phyloP scores from a whole-genome alignment of 2,113 vertebrate species.

The Chaetodon auriga region DNA sequence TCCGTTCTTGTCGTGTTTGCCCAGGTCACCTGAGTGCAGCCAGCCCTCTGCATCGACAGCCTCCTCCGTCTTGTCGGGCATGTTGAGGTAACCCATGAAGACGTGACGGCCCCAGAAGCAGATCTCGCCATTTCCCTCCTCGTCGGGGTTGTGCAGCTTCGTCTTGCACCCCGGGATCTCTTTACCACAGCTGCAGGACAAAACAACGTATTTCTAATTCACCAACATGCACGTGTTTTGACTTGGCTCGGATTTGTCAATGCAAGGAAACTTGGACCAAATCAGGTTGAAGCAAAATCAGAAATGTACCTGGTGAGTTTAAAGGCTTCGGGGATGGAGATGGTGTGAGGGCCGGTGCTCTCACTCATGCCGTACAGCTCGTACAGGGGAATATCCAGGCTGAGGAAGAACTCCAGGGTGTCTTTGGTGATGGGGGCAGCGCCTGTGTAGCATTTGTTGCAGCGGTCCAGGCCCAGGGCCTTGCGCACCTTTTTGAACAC shows the following conservation, averaged over 20 bases:
- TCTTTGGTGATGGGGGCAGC: slow-evolving; percentile 92
- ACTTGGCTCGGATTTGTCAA: background rate
- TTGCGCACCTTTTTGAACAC: slow-evolving; percentile 91
- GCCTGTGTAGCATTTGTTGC: slow-evolving; percentile 87
- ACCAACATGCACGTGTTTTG: rapidly evolving
- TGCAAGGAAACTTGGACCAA: rapidly evolving
- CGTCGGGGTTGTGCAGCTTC: slow-evolving; percentile 83
- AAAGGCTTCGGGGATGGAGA: slow-evolving; percentile 77
- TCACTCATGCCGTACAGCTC: slow-evolving; percentile 97
- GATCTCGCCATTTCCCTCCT: slow-evolving; percentile 88
- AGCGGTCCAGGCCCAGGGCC: slow-evolving; percentile 91
- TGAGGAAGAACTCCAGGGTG: slow-evolving; percentile 94
- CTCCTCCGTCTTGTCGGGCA: slow-evolving; percentile 87
- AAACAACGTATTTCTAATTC: background rate
- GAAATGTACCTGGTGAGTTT: slow-evolving; percentile 86
- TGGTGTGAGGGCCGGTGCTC: slow-evolving; percentile 90
- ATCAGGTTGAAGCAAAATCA: background rate
- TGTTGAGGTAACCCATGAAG: slow-evolving; percentile 96
- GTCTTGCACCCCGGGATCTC: slow-evolving; percentile 87
- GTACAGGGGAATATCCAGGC: slow-evolving; percentile 90
- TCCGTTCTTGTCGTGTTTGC: slow-evolving; percentile 85
- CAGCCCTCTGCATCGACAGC: slow-evolving; percentile 89
- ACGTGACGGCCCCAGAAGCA: slow-evolving; percentile 93
- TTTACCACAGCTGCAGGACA: slow-evolving; percentile 88
- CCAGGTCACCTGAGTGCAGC: slow-evolving; percentile 95